Conservation (phyloP, 2,888 invertebrate genomes). For the Melangyna quadrimaculata region DNA sequence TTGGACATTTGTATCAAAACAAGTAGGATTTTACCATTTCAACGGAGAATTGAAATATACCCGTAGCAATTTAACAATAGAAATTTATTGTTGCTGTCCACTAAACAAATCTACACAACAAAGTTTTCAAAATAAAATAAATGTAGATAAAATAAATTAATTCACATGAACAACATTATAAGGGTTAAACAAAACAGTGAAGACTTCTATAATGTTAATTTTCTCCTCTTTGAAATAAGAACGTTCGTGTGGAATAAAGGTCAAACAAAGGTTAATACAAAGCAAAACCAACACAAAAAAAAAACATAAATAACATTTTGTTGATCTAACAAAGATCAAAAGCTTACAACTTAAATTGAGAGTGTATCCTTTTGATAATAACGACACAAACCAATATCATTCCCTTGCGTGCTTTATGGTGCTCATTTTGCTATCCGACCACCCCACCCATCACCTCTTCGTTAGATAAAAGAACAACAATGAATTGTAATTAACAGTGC, state of each 20-base stretch:
- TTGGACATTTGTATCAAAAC: no score
- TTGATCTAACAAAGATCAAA: slow-evolving; percentile 14
- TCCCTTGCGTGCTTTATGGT: slow-evolving; percentile 1
- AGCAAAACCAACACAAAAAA: no score
- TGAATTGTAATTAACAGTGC: slow-evolving; percentile 21
- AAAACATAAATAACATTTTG: not conserved
- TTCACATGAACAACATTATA: not conserved
- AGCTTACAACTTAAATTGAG: not conserved
- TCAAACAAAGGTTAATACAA: slow-evolving; percentile 13
- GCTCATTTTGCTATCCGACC: not conserved
- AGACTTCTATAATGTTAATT: not conserved
- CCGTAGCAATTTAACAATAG: not conserved
- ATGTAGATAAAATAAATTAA: not conserved
- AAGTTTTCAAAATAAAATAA: not conserved
- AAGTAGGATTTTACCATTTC: no score
- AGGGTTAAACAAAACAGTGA: not conserved
- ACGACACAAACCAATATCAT: not conserved
- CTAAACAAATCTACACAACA: not conserved
- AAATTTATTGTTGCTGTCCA: not conserved
- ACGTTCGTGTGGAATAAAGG: not conserved
- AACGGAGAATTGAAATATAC: no score
- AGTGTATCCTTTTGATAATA: not conserved
- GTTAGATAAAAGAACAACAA: slow-evolving; percentile 14
- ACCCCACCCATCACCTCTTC: no score
- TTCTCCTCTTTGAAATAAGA: not conserved